Conservation (phyloP, 2,797 vertebrate species). For the Poecilia wingei region DNA sequence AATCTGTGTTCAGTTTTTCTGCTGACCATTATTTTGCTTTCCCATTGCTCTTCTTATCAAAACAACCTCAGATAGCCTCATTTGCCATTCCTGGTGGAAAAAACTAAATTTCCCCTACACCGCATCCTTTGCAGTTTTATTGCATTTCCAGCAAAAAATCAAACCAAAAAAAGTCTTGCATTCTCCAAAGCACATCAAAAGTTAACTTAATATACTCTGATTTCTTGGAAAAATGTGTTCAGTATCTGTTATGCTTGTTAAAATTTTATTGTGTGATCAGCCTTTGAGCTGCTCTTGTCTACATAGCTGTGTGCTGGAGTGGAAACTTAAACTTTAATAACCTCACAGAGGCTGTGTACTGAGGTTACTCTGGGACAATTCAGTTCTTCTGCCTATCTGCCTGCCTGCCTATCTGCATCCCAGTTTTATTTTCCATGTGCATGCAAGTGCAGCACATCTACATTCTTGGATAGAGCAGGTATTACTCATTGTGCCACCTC, state of each 20-base stretch:
- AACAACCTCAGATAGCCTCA: background rate
- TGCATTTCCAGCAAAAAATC: background rate
- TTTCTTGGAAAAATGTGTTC: background rate
- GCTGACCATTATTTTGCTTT: constrained; percentile 4
- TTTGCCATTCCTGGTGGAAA: background rate
- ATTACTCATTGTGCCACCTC: constrained; percentile 31
- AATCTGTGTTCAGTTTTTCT: background rate
- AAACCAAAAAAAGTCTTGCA: background rate
- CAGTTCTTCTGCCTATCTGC: constrained; percentile 13
- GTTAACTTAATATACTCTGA: background rate
- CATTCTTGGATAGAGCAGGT: constrained; percentile 5
- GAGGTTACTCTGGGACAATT: constrained; percentile 61
- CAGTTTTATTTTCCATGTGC: constrained; percentile 10
- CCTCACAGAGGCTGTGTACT: constrained; percentile 34
- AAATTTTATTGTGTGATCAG: background rate
- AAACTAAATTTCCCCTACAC: background rate
- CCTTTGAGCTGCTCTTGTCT: constrained; percentile 12
- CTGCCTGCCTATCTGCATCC: constrained; percentile 5
- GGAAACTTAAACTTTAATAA: constrained; percentile 68
- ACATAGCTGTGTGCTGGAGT: constrained; percentile 25
- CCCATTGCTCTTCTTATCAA: constrained; percentile 1
- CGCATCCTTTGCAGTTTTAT: background rate
- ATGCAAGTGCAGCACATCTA: constrained; percentile 2
- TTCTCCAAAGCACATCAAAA: background rate
- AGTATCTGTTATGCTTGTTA: background rate